Percentiles rank a stretch among this genome's conserved stretches.
Evolutionary conservation across 2,797 vertebrate species (phyloP).

Genomic region (Sebastes minor): DNA sequence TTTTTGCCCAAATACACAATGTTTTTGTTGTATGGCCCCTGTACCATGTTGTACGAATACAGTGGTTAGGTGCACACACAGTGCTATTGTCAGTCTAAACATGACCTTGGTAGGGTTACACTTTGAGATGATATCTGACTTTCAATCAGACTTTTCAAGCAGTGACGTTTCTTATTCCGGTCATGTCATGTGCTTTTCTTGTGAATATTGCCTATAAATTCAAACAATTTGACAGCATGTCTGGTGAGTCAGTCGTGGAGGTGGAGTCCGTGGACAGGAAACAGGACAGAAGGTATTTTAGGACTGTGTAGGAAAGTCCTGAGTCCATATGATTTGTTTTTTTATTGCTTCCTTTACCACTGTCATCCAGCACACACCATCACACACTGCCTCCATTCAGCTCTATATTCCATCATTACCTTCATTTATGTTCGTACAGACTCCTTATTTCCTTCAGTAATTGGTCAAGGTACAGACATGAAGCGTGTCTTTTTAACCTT

Average conservation of each 20-base stretch:
- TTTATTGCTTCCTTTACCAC: background rate
- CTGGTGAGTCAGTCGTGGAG: constrained; percentile 26
- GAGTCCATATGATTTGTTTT: background rate
- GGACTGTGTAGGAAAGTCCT: background rate
- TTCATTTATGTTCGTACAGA: background rate
- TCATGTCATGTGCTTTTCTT: constrained; percentile 6
- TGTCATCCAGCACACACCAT: background rate
- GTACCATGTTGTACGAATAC: background rate
- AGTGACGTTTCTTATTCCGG: background rate
- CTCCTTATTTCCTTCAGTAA: constrained; percentile 16
- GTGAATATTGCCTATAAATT: constrained; percentile 36
- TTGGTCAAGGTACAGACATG: constrained; percentile 30
- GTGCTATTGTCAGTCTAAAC: background rate
- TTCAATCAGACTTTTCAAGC: background rate
- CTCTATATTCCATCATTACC: background rate
- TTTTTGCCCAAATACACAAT: background rate
- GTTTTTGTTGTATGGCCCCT: background rate
- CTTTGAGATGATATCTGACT: background rate
- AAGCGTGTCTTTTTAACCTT: constrained; percentile 47
- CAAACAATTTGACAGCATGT: constrained; percentile 53
- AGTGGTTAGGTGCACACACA: background rate
- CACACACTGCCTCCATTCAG: background rate
- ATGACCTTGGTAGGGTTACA: background rate
- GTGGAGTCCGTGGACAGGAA: constrained; percentile 38
- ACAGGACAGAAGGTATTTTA: constrained; percentile 40